Percentiles rank a stretch among this genome's conserved stretches.
phyloP scores from a whole-genome alignment of 2,113 vertebrate species.

The Zingel zingel region DNA sequence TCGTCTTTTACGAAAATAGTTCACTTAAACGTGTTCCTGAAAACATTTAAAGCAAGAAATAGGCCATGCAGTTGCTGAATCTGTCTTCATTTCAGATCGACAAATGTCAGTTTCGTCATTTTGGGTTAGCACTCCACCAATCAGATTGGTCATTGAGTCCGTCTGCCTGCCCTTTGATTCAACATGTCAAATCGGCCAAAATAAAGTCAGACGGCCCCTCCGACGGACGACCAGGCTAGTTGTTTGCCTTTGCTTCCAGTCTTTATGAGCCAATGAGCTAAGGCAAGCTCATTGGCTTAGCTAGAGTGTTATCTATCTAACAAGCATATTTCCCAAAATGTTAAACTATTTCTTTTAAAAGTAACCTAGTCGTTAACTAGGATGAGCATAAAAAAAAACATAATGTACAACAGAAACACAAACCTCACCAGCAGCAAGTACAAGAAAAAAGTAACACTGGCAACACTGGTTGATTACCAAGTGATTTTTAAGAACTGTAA shows the following conservation, averaged over 20 bases:
- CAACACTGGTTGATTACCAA: neutral
- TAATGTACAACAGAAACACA: neutral
- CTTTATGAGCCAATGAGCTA: conserved; percentile 15
- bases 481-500: neutral
- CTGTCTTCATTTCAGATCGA: too few relatives aligned
- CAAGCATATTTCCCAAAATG: neutral
- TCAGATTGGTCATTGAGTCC: too few relatives aligned
- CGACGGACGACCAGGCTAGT: neutral
- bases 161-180: too few relatives aligned
- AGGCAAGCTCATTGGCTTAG: neutral
- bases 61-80: too few relatives aligned
- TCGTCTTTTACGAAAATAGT: too few relatives aligned
- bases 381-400: neutral
- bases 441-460: neutral
- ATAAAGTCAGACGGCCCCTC: too few relatives aligned
- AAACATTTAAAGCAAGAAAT: too few relatives aligned
- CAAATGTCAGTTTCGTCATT: too few relatives aligned
- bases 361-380: neutral
- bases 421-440: neutral
- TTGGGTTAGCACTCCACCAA: too few relatives aligned
- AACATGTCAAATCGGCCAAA: too few relatives aligned
- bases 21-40: too few relatives aligned
- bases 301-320: neutral
- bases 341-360: conserved; percentile 2
- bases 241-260: neutral